Base-by-base conservation (phyloP, 2,113 vertebrate genomes). In the Erinaceus europaeus region DNA sequence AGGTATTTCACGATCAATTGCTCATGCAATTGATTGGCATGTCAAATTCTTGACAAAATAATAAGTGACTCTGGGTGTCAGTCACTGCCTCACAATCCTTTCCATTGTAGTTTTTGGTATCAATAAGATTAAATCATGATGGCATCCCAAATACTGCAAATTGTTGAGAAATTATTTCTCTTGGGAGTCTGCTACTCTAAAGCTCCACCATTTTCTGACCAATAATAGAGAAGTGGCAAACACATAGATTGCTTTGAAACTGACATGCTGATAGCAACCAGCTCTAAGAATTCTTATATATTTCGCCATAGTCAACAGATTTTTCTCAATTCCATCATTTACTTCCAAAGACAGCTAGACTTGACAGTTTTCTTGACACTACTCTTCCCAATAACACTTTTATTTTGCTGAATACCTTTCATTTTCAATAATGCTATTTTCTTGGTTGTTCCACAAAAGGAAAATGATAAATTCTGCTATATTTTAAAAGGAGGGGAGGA, bases 11-110 rank as follows among this genome's bases (percentile, higher is more conserved):
- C 62, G 65, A 94, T 90, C 78, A 53, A 27, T 86, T 77, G 62
- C 90, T 96, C 91, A 90, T 78, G 17, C 72, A 78, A 88, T 86
- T 90, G 89, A 96, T 88, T 96, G 93, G 81, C 69, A 94, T 10
- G 40, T 82, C 88, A 94, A 93, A 75, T 93, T 73, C 78, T 64
- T 93, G 78, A 96, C 93, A 91, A 96, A 96, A 94, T n/a, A 96
- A 83, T 46, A 91, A 95, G 77, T 32, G 94, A 75, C n/a, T 87
- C 23, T 68, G 85, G 68, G 88, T 91, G 87, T 61, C 89, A 96
- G 94, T 55, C 52, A 91, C 85, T 94, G 90, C 52, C 95, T 90
- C 88, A 27, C 82, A 92, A 79, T 73, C 85, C 67, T 87, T 94
- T 91, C 59, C 83, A 14, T 6, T 91, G 1, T 44, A 94, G 72